A percentile compares a stretch with the other conserved stretches of the same genome.
Conservation (phyloP, 2,113 vertebrate genomes). For the Cyprinodon variegatus region DNA sequence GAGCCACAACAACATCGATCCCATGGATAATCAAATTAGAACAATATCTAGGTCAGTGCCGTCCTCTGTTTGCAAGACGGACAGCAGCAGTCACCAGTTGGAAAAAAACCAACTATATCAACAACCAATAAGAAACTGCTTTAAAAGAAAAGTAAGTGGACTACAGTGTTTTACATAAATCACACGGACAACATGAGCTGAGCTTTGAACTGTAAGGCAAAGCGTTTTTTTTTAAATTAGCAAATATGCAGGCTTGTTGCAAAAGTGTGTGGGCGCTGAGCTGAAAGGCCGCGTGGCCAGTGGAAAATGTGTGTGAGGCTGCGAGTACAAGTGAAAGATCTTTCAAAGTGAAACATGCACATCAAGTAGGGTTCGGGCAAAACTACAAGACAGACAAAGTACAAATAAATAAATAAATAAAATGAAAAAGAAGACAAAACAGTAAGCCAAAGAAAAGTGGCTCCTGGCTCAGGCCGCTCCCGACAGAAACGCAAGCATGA, state of each 20-base stretch:
- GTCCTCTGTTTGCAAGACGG: conserved; percentile 34
- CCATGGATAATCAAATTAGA: conserved; percentile 58
- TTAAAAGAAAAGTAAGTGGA: neutral
- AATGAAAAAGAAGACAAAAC: conserved; percentile 14
- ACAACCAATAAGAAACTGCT: conserved; percentile 46
- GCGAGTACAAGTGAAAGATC: conserved; percentile 28
- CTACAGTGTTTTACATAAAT: conserved; percentile 8
- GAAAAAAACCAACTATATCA: conserved; percentile 29
- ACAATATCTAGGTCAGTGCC: conserved; percentile 66
- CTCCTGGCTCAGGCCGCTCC: conserved; percentile 51
- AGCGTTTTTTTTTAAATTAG: conserved; percentile 26
- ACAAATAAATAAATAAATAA: conserved; percentile 1
- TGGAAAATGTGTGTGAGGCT: conserved; percentile 47
- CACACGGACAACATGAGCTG: conserved; percentile 6
- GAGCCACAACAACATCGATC: conserved; percentile 38
- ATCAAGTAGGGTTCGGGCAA: conserved; percentile 19
- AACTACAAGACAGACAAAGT: conserved; percentile 12
- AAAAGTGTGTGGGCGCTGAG: conserved; percentile 34
- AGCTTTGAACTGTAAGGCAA: conserved; percentile 26
- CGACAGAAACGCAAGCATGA: conserved; percentile 59
- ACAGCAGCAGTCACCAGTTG: conserved; percentile 35
- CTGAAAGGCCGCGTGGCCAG: conserved; percentile 42
- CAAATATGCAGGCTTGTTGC: conserved; percentile 31
- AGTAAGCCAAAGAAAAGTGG: conserved; percentile 36
- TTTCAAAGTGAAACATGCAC: conserved; percentile 53